phyloP scores from a whole-genome alignment of 2,888 invertebrate species.

The Taenaris catops region DNA sequence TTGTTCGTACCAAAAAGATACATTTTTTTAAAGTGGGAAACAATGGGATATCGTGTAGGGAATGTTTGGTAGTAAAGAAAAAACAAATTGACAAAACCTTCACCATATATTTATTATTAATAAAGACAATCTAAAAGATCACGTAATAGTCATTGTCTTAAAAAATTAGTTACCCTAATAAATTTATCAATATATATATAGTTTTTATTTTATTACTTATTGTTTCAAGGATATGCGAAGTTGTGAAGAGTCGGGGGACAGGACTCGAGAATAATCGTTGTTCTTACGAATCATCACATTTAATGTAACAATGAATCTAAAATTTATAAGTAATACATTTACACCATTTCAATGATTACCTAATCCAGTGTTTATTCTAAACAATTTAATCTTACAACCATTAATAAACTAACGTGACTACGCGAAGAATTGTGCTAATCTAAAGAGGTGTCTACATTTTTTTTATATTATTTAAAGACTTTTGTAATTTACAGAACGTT shows the following conservation, averaged over 20 bases:
- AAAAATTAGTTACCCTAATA: slow-evolving; percentile 80
- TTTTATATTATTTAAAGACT: slow-evolving; percentile 64
- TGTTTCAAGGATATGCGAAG: slow-evolving; percentile 80
- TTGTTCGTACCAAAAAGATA: too few relatives aligned
- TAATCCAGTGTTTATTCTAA: slow-evolving; percentile 66
- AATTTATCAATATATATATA: slow-evolving; percentile 77
- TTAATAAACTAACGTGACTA: slow-evolving; percentile 70
- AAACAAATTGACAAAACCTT: slow-evolving; percentile 75
- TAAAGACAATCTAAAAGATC: slow-evolving; percentile 81
- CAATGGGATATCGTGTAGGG: too few relatives aligned
- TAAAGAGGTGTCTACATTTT: slow-evolving; percentile 72
- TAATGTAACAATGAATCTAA: slow-evolving; percentile 69
- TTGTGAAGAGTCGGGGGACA: slow-evolving; percentile 60
- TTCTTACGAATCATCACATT: slow-evolving; percentile 72
- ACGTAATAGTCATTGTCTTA: slow-evolving; percentile 79
- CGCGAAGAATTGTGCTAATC: slow-evolving; percentile 79
- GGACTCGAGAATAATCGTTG: slow-evolving; percentile 69
- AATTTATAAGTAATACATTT: slow-evolving; percentile 62
- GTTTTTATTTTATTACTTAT: slow-evolving; percentile 75
- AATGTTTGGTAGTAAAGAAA: slow-evolving; percentile 37
- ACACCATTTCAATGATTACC: slow-evolving; percentile 58
- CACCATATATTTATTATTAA: slow-evolving; percentile 80
- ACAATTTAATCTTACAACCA: slow-evolving; percentile 67
- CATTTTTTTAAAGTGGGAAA: too few relatives aligned
- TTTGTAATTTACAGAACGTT: slow-evolving; percentile 78